These are phyloP conservation scores for Anarsia innoxiella DNA, from an alignment of 2,888 invertebrate species.

Conservation along the genomic window DNA sequence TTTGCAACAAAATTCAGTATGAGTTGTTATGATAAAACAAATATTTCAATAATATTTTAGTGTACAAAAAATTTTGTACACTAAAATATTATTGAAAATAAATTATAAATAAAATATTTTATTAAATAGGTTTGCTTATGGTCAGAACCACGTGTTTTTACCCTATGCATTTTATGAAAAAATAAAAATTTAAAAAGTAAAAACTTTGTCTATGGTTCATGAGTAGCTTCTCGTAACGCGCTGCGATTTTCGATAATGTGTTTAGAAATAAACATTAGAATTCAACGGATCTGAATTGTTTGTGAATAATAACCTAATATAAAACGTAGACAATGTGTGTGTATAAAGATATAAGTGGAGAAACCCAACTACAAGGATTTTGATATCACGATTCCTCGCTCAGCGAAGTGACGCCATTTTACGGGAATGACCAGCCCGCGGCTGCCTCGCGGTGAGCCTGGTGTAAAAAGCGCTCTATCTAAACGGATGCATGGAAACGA, in stretches of 20 bases:
- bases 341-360: constrained; percentile 41
- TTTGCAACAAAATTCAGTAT: no score
- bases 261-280: constrained; percentile 68
- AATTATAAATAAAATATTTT: no score
- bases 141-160: constrained; percentile 44
- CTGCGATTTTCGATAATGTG: constrained; percentile 61
- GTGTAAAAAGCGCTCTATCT: constrained; percentile 64
- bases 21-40: no score
- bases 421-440: constrained; percentile 76
- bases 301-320: constrained; percentile 33
- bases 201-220: constrained; percentile 54
- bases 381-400: constrained; percentile 68
- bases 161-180: constrained; percentile 26
- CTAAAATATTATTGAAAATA: no score
- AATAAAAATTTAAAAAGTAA: constrained; percentile 37
- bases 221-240: constrained; percentile 69
- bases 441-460: constrained; percentile 68
- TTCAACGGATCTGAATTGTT: constrained; percentile 41
- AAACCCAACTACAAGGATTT: constrained; percentile 44
- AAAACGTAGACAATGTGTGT: constrained; percentile 48
- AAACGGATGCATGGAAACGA: constrained; percentile 71
- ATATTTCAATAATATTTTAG: no score
- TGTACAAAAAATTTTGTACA: no score
- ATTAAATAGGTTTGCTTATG: constrained; percentile 31
- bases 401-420: constrained; percentile 75